Percentiles rank a stretch among this genome's conserved stretches.
These are phyloP conservation scores for Monochamus alternatus DNA, from an alignment of 2,888 invertebrate species.

Conservation along the genomic window DNA sequence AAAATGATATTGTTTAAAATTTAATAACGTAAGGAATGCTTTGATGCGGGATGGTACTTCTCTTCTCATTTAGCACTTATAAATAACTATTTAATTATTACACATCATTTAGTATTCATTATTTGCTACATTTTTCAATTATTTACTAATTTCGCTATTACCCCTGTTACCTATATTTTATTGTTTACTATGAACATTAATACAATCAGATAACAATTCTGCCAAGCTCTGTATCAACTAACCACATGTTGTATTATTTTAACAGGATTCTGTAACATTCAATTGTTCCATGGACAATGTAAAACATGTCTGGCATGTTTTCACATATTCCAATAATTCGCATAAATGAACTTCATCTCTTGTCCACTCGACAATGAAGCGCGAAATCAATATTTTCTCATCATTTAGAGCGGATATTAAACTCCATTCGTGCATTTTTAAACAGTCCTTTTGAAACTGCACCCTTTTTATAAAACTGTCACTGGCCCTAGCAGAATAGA, in stretches of 20 bases:
- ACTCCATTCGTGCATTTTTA: conserved; percentile 51
- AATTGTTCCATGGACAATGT: neutral
- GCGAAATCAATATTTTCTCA: conserved; percentile 39
- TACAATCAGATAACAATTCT: neutral
- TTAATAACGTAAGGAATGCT: too few relatives aligned
- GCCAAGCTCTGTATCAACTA: neutral
- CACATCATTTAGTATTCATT: too few relatives aligned
- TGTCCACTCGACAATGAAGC: conserved; percentile 4
- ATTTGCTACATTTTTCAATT: too few relatives aligned
- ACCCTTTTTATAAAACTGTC: conserved; percentile 54
- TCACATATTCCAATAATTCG: conserved; percentile 10
- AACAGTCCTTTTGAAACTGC: conserved; percentile 51
- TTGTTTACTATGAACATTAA: too few relatives aligned
- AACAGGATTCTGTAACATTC: neutral
- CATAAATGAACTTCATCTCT: conserved; percentile 8
- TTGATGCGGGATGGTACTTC: too few relatives aligned
- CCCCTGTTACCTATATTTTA: too few relatives aligned
- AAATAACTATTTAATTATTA: too few relatives aligned
- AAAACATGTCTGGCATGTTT: conserved; percentile 3
- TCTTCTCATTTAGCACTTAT: too few relatives aligned
- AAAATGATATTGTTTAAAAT: too few relatives aligned
- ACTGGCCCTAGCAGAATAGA: conserved; percentile 54
- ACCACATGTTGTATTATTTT: neutral
- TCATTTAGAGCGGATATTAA: conserved; percentile 39
- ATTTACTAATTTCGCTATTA: too few relatives aligned